These are phyloP conservation scores for Jacana jacana DNA, from an alignment of 2,113 vertebrate genomes.

Conservation along the genomic window DNA sequence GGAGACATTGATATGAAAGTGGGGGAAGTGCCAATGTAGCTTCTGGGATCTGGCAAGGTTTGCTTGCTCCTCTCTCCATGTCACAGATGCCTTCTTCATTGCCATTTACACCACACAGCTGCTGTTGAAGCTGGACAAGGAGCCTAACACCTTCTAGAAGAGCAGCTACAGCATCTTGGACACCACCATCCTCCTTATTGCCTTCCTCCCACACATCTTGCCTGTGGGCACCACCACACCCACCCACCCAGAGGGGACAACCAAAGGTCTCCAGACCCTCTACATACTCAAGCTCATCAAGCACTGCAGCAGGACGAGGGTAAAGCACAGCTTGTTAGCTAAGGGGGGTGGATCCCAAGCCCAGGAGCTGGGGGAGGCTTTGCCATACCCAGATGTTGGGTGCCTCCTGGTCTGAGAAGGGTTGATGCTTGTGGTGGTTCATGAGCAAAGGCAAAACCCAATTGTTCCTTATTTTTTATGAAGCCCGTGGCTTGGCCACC, in stretches of 20 bases:
- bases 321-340: background rate
- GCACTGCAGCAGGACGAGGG: constrained; percentile 30
- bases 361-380: background rate
- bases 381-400: background rate
- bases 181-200: background rate
- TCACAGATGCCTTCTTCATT: constrained; percentile 37
- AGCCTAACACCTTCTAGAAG: constrained; percentile 13
- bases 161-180: constrained; percentile 9
- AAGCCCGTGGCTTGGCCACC: background rate
- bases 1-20: background rate
- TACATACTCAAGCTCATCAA: constrained; percentile 14
- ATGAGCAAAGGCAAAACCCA: background rate
- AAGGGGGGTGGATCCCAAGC: background rate
- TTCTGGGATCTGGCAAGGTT: background rate
- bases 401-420: background rate
- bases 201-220: background rate
- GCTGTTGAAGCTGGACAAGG: background rate
- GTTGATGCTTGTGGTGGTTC: background rate
- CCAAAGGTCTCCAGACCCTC: constrained; percentile 16
- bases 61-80: background rate
- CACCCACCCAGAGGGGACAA: background rate
- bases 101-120: constrained; percentile 27
- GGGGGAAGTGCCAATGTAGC: too few relatives aligned
- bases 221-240: background rate
- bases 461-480: background rate